Conservation (phyloP, 2,888 invertebrate genomes). For the Conus canariensis region DNA sequence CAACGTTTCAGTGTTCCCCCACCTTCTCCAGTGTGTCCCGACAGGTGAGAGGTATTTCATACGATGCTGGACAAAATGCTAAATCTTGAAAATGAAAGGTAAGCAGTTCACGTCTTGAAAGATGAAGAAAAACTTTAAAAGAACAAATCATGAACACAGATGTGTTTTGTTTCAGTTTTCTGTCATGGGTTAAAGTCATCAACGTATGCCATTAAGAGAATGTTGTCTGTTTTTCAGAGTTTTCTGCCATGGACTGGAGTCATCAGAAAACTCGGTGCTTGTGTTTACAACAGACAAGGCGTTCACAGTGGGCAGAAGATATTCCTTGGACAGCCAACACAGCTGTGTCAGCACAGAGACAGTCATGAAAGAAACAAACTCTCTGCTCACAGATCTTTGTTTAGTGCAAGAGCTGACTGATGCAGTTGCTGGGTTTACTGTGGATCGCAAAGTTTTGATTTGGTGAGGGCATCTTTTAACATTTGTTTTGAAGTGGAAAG, state of each 20-base stretch:
- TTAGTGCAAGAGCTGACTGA: slow-evolving; percentile 43
- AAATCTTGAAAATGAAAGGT: not conserved
- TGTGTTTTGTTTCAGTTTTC: no score
- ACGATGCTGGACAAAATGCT: not conserved
- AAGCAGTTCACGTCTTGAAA: no score
- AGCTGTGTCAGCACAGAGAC: slow-evolving; percentile 31
- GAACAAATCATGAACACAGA: no score
- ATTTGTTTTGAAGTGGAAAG: not conserved
- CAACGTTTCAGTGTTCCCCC: slow-evolving; percentile 39
- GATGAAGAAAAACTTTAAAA: no score
- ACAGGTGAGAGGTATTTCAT: slow-evolving; percentile 7
- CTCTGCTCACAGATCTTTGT: slow-evolving; percentile 45
- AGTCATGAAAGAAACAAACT: slow-evolving; percentile 43
- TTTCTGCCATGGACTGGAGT: slow-evolving; percentile 47
- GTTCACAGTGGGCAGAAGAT: slow-evolving; percentile 48
- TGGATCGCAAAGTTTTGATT: slow-evolving; percentile 46
- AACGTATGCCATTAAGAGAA: no score
- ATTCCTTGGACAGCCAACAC: slow-evolving; percentile 34
- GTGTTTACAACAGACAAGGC: slow-evolving; percentile 44
- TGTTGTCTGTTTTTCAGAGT: slow-evolving; percentile 37
- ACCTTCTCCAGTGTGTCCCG: slow-evolving; percentile 30
- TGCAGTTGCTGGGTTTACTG: slow-evolving; percentile 53
- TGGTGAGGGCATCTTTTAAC: slow-evolving; percentile 49
- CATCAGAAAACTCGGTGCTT: slow-evolving; percentile 41
- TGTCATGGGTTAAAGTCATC: no score